phyloP scores from a whole-genome alignment of 2,888 invertebrate genomes.

The Masnerella sp. region DNA sequence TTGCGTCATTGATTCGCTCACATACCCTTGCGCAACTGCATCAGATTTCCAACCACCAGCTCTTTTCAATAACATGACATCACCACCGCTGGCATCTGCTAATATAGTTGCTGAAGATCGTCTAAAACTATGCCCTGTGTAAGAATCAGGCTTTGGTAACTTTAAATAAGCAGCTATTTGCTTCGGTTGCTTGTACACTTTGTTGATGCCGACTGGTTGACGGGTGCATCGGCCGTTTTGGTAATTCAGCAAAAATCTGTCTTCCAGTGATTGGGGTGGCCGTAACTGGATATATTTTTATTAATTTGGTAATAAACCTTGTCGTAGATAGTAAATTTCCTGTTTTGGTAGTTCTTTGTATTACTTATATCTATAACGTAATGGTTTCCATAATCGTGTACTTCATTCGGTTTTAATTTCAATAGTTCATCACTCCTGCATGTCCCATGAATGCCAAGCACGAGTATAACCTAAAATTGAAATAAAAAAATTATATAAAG shows the following conservation, averaged over 20 bases:
- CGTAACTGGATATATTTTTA: conserved; percentile 1
- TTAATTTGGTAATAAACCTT: no score
- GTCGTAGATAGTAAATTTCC: conserved; percentile 7
- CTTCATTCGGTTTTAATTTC: conserved; percentile 9
- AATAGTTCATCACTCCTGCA: conserved; percentile 10
- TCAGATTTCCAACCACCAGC: conserved; percentile 12
- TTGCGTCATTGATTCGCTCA: conserved; percentile 5
- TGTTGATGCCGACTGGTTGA: no score
- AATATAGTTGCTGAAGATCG: no score
- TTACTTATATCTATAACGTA: conserved; percentile 3
- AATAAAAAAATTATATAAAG: no score
- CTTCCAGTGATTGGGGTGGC: background rate
- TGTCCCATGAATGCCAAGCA: conserved; percentile 3
- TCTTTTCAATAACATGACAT: conserved; percentile 2
- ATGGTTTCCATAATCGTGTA: conserved; percentile 9
- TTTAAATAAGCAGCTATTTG: no score
- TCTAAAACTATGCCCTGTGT: no score
- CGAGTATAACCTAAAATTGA: background rate
- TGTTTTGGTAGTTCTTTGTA: conserved; percentile 10
- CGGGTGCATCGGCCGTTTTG: conserved; percentile 8
- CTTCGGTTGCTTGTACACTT: no score
- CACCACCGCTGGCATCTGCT: no score
- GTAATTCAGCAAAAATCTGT: conserved; percentile 5
- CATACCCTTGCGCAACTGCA: background rate
- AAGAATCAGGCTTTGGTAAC: no score